Conservation (phyloP, 2,113 vertebrate genomes). For the Hipposideros armiger region DNA sequence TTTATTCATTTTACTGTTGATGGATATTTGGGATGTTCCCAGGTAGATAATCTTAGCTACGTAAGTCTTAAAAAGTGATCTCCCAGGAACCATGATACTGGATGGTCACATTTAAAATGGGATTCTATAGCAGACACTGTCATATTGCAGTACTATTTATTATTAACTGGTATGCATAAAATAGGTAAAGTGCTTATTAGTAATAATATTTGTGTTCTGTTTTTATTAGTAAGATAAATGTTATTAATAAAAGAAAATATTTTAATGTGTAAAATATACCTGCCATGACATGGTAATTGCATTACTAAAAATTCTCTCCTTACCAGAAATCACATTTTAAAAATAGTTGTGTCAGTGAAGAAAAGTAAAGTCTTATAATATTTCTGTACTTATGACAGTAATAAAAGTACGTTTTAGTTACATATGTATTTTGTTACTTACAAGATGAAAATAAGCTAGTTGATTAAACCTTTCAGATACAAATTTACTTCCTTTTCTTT, state of each 20-base stretch:
- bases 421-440: neutral
- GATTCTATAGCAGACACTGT: neutral
- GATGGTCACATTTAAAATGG: neutral
- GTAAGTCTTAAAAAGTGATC: neutral
- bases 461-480: neutral
- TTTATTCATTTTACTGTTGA: neutral
- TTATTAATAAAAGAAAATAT: neutral
- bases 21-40: neutral
- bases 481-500: conserved; percentile 32
- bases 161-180: conserved; percentile 24
- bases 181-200: neutral
- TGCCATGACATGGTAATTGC: neutral
- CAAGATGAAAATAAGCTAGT: conserved; percentile 16
- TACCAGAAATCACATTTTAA: neutral
- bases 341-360: neutral
- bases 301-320: neutral
- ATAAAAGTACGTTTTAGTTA: conserved; percentile 25
- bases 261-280: neutral
- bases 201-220: neutral
- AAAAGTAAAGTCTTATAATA: neutral
- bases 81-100: neutral
- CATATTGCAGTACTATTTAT: conserved; percentile 6
- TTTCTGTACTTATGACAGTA: neutral
- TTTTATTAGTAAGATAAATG: conserved; percentile 22
- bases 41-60: neutral